A percentile compares a stretch with the other conserved stretches of the same genome.
Conservation (phyloP, 2,113 vertebrate species). For the Empidonax traillii region DNA sequence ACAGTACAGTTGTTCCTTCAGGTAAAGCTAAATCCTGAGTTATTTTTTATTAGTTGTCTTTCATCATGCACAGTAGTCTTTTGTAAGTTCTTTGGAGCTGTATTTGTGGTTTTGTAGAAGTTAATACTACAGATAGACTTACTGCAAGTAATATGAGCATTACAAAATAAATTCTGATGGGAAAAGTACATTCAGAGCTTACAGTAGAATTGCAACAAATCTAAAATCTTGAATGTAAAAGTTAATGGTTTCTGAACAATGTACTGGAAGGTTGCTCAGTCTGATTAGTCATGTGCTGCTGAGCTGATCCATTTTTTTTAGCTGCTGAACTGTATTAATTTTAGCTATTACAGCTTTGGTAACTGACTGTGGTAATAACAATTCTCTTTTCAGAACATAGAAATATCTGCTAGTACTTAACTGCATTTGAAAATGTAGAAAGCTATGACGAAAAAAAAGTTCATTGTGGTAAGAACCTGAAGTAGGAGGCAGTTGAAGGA, state of each 20-base stretch:
- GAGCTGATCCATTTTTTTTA: not conserved
- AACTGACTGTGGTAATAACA: not conserved
- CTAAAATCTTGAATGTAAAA: not conserved
- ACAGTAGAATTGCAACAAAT: not conserved
- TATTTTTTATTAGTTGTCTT: not conserved
- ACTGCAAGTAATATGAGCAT: not conserved
- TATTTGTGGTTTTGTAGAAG: not conserved
- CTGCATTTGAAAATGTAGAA: not conserved
- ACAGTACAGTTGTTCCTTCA: conserved; percentile 85
- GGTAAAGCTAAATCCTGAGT: conserved; percentile 72
- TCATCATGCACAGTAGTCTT: not conserved
- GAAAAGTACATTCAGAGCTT: not conserved
- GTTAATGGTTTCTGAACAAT: not conserved
- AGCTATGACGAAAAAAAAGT: not conserved
- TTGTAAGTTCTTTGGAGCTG: not conserved
- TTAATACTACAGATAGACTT: not conserved
- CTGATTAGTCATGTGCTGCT: not conserved
- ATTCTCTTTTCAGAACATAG: not conserved
- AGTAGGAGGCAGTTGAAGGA: not conserved
- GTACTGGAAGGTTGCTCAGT: not conserved
- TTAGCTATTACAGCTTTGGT: not conserved
- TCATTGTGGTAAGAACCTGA: not conserved
- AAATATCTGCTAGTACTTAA: not conserved
- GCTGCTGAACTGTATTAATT: not conserved
- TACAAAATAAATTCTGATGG: not conserved